Evolutionary conservation across 2,888 invertebrate genomes (phyloP), one percentile per base, ranked within the genome.

Genomic region (Anoplius nigerrimus): DNA sequence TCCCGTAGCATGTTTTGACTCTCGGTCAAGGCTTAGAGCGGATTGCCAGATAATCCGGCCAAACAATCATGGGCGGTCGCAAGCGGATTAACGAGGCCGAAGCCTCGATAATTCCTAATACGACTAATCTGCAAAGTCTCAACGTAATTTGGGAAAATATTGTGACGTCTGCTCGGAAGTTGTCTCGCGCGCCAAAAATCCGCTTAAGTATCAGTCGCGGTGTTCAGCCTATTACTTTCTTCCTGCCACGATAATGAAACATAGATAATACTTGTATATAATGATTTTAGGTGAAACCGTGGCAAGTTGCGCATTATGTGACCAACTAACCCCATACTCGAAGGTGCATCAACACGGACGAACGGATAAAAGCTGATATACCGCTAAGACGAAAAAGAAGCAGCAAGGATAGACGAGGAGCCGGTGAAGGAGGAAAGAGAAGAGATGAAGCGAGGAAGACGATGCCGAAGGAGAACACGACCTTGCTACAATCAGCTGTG

Each of bases 401-500:
- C 72, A 62, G 54, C 46, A 54, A 63, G 76, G 72, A 66, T 42
- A 63, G 69, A 72, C 72, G 61, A 69, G 46, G 72, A 65, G 73
- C 76, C 71, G 1, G 34, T 34, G 34, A 34, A 13, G 11, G 8
- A 34, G 8, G 34, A 6, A 34, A 34, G 11, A 11, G 34, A 13
- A 34, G 34, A 34, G 34, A 34, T 11, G 34, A 34, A 34, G 34
- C 6, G 34, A 34, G 11, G 34, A 34, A 34, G 34, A 34, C 11
- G 69, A 65, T 60, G 58, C 65, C 46, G 78, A 81, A 75, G 79
- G 79, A 78, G 80, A 79, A 82, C 76, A 76, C 85, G 85, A 82
- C 85, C 85, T 85, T 85, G 85, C 77, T 74, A 76, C 82, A 83
- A 87, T 86, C 80, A 81, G 88, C 88, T 86, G 86, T 84, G 87